Base-by-base conservation (phyloP, 2,888 invertebrate species). In the Microctonus brassicae region DNA sequence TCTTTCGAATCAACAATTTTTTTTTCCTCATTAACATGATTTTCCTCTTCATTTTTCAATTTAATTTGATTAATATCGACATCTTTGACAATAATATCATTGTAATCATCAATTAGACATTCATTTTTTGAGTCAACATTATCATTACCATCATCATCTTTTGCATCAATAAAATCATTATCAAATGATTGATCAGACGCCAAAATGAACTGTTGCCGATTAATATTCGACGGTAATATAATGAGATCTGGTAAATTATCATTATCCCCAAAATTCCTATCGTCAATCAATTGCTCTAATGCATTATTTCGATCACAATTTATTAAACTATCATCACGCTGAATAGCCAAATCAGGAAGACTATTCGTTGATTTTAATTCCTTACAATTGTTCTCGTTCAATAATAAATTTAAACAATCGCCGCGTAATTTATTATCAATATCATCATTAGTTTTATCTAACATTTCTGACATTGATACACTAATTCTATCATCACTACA, bases 201-300 rank as follows among this genome's bases (percentile, higher is more conserved):
- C n/a, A 42, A 33, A 33, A 36, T 57, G 20, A 67, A 61, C 24
- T 78, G 77, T 71, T 78, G 77, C 39, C 60, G 13, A 6, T 1
- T 5, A 22, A 34, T 24, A 20, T 80, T 82, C 2, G 85, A 81
- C 13, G 83, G 84, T 13, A 83, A 83, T 20, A 80, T 76, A 22
- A 86, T 75, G 33, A 85, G 72, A 73, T 85, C 84, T 1, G 86
- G 86, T 47, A 85, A 76, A 77, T 81, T 81, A 52, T 75, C 73
- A 34, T 65, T 55, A 69, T 77, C 22, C 58, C 22, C 36, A 24
- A 61, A 36, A 24, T n/a, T 26, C n/a, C 9, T 62, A 34, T 47
- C 33, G 22, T 34, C 53, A 17, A 61, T 36, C 20, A 26, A n/a
- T 22, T 26, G 9, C 9, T 22, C 53, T 11, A 24, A 39, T 34